These are phyloP conservation scores for Perca flavescens DNA, from an alignment of 2,113 vertebrate genomes.

Conservation along the genomic window DNA sequence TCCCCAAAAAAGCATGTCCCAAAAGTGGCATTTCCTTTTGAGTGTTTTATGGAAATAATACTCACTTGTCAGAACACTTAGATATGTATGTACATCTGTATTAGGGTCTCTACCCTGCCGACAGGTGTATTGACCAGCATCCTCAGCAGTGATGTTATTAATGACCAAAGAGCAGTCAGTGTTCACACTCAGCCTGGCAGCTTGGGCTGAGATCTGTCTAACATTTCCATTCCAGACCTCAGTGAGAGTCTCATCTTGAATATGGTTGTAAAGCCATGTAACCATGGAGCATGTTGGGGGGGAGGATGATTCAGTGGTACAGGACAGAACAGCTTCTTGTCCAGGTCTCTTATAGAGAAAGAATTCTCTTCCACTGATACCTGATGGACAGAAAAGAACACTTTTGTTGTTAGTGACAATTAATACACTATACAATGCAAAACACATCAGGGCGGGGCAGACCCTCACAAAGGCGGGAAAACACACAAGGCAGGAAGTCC, in stretches of 20 bases:
- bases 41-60: background rate
- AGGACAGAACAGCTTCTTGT: background rate
- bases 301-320: accelerated
- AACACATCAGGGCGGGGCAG: too few relatives aligned
- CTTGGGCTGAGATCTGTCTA: accelerated
- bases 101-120: accelerated
- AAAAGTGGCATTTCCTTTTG: too few relatives aligned
- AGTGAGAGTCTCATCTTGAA: accelerated
- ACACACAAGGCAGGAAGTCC: too few relatives aligned
- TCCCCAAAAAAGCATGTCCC: background rate
- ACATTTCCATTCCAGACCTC: accelerated
- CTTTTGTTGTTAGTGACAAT: too few relatives aligned
- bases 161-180: slow-evolving; percentile 44
- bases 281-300: background rate
- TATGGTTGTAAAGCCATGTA: slow-evolving; percentile 2
- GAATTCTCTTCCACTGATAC: accelerated
- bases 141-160: slow-evolving; percentile 21
- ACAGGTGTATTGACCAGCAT: slow-evolving; percentile 24
- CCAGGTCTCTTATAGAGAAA: background rate
- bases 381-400: background rate
- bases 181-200: slow-evolving; percentile 1
- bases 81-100: accelerated
- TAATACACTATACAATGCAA: too few relatives aligned
- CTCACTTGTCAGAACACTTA: slow-evolving; percentile 43
- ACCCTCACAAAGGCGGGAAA: too few relatives aligned